A percentile compares a stretch with the other conserved stretches of the same genome.
Evolutionary conservation across 2,113 vertebrate genomes (phyloP).

Genomic region (Hydrolagus affinis): DNA sequence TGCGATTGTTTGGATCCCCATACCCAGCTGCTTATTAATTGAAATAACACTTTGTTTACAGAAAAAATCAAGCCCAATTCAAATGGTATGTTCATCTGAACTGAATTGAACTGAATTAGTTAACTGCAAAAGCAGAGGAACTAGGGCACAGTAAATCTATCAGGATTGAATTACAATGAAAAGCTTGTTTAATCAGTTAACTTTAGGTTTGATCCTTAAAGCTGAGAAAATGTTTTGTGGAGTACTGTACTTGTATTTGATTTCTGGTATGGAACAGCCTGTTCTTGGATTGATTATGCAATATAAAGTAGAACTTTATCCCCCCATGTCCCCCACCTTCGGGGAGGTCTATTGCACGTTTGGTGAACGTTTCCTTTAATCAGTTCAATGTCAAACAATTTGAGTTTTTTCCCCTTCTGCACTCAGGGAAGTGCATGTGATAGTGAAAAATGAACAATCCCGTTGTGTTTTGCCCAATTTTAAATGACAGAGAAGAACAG

Average conservation of each 20-base stretch:
- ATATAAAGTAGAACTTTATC: not conserved
- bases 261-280: not conserved
- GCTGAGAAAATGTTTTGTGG: not conserved
- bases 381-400: not conserved
- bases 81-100: not conserved
- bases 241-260: not conserved
- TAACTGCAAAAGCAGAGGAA: not conserved
- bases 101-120: not conserved
- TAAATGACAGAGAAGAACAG: not conserved
- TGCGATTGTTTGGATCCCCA: not conserved
- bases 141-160: not conserved
- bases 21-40: not conserved
- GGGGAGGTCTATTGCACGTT: not conserved
- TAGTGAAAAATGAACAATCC: not conserved
- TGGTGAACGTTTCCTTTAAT: not conserved
- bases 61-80: not conserved
- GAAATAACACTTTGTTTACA: not conserved
- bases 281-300: not conserved
- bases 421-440: too few species aligned
- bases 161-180: not conserved
- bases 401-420: not conserved
- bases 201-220: not conserved
- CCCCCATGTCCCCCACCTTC: not conserved
- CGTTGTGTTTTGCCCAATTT: not conserved
- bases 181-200: not conserved